Base-by-base conservation (phyloP, 1,140 invertebrate species). In the Drosophila navojoa region DNA sequence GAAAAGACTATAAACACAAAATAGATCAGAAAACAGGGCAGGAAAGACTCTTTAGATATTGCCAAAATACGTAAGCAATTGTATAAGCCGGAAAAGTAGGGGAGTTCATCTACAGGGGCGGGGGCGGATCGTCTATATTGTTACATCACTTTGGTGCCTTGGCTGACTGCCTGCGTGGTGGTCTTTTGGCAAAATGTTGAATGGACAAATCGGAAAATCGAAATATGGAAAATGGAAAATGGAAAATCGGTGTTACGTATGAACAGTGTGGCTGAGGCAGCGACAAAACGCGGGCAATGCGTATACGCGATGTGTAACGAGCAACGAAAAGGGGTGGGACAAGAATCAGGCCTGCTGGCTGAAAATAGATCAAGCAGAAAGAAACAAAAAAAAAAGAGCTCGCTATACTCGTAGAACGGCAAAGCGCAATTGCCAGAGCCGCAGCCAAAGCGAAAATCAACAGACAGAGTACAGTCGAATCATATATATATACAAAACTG, bases 321-420 rank as follows among this genome's bases (percentile, higher is more conserved):
- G 4, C 38, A 38, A 16, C 5, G 44, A n/a, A 9, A 15, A 3
- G 35, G 44, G 15, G 19, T 35, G 29, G 55, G 25, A 50, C 22
- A 3, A 6, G 35, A 38, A 38, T 10, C 35, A 38, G 35, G 35
- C 35, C 58, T 45, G 54, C 54, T 64, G 49, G 76, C 77, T 50
- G 73, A 87, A 87, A 87, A 87, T 87, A 87, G 84, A 89, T 87
- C 84, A 77, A 79, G 84, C 85, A 76, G 67, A 82, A 79, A 74
- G 67, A 22, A 22, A 74, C 63, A 22, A 22, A 32, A 9, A 27
- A 9, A 27, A 53, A 57, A 69, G 45, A 75, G 47, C 63, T 35
- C 63, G 27, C n/a, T 16, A 45, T 47, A 40, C 35, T 38, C 35
- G 11, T 11, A 53, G 47, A 13, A 52, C 58, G 42, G 44, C 15